Evolutionary conservation across 1,140 invertebrate species (phyloP).

Genomic region (Zaprionus kolodkinae): DNA sequence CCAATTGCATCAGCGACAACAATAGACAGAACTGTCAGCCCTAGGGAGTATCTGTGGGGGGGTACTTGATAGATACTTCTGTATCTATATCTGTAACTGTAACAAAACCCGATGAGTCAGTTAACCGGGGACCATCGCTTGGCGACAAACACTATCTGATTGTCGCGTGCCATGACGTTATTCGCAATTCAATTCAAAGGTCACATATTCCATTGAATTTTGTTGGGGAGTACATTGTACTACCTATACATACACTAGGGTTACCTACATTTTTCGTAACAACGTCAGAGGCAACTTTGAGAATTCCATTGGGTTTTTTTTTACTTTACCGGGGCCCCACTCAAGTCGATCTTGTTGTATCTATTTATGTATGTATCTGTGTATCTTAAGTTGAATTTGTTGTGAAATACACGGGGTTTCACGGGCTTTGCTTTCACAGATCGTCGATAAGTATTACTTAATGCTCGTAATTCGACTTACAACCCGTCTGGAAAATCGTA

Average conservation of each 20-base stretch:
- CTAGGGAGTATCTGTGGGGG: no score
- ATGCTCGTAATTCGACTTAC: background rate
- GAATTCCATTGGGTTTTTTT: conserved; percentile 17
- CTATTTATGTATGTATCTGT: no score
- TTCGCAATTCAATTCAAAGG: conserved; percentile 43
- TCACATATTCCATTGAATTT: conserved; percentile 47
- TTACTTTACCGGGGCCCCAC: no score
- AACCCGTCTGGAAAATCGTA: conserved; percentile 1
- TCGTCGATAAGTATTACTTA: conserved; percentile 17
- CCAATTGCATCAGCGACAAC: background rate
- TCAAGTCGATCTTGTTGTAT: background rate
- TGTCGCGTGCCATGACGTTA: conserved; percentile 76
- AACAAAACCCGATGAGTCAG: conserved; percentile 33
- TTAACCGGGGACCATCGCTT: conserved; percentile 35
- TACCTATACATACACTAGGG: background rate
- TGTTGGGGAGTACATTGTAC: conserved; percentile 23
- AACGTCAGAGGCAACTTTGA: conserved; percentile 8
- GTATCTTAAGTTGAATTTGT: background rate
- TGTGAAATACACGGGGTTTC: conserved; percentile 29
- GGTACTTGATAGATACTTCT: no score
- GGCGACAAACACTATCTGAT: conserved; percentile 35
- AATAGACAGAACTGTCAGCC: background rate
- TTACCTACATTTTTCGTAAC: background rate
- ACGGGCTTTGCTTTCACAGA: background rate
- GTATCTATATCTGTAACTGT: background rate